phyloP scores from a whole-genome alignment of 2,888 invertebrate genomes.

The Stenichneumon culpator region DNA sequence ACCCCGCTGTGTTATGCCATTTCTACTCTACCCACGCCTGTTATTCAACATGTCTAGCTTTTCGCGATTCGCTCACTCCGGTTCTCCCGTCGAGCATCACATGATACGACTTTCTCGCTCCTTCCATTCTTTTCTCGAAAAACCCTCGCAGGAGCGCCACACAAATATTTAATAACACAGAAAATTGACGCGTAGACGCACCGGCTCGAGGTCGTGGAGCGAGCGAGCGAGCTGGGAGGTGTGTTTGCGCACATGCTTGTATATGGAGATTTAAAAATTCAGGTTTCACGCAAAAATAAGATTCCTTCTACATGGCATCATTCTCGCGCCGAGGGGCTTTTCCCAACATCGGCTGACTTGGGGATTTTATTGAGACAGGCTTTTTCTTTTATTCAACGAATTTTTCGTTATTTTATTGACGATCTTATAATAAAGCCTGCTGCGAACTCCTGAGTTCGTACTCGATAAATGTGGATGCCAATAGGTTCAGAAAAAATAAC shows the following conservation, averaged over 20 bases:
- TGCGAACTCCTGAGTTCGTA: neutral
- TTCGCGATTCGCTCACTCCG: slow-evolving; percentile 31
- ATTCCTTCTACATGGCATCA: slow-evolving; percentile 27
- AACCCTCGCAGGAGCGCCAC: slow-evolving; percentile 4
- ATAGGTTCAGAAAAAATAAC: no score
- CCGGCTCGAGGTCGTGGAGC: slow-evolving; percentile 18
- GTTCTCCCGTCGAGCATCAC: slow-evolving; percentile 25
- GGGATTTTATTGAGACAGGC: slow-evolving; percentile 5
- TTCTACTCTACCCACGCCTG: slow-evolving; percentile 14
- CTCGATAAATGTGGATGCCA: no score
- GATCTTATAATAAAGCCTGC: no score
- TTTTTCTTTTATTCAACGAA: no score
- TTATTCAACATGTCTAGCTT: slow-evolving; percentile 24
- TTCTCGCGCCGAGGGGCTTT: slow-evolving; percentile 23
- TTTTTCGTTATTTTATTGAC: no score
- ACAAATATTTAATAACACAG: slow-evolving; percentile 78
- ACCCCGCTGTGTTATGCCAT: slow-evolving; percentile 11
- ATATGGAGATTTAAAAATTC: slow-evolving; percentile 48
- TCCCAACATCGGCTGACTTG: slow-evolving; percentile 4
- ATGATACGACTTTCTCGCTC: slow-evolving; percentile 9
- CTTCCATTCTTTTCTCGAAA: slow-evolving; percentile 31
- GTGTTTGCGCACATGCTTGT: slow-evolving; percentile 7
- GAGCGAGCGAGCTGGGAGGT: slow-evolving; percentile 54
- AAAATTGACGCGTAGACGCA: slow-evolving; percentile 76
- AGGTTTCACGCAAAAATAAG: slow-evolving; percentile 53